A percentile compares a stretch with the other conserved stretches of the same genome.
Conservation (phyloP, 2,888 invertebrate species). For the Apamea epomidion region DNA sequence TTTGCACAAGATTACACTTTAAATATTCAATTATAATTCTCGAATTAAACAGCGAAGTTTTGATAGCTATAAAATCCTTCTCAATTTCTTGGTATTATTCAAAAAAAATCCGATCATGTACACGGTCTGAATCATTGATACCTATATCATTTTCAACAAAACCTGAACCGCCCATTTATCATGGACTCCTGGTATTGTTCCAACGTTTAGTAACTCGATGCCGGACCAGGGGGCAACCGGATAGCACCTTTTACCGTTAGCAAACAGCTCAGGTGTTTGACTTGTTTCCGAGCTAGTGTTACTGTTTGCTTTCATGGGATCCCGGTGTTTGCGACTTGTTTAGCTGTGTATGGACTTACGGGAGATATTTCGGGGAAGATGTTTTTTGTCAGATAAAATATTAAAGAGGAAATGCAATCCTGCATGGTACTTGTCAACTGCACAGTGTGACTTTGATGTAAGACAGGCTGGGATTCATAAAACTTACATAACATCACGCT, state of each 20-base stretch:
- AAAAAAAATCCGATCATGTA: neutral
- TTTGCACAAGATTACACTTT: neutral
- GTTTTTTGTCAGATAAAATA: constrained; percentile 15
- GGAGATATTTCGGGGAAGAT: constrained; percentile 22
- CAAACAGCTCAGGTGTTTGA: constrained; percentile 78
- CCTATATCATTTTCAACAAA: constrained; percentile 13
- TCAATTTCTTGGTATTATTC: neutral
- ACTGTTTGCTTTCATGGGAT: constrained; percentile 59
- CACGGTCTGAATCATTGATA: neutral
- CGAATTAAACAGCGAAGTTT: neutral
- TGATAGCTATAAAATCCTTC: neutral
- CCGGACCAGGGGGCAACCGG: constrained; percentile 65
- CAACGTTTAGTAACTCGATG: constrained; percentile 66
- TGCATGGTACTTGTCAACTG: neutral
- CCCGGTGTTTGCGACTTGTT: constrained; percentile 60
- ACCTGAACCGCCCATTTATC: constrained; percentile 18
- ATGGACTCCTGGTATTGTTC: constrained; percentile 59
- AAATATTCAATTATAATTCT: neutral
- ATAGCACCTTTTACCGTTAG: constrained; percentile 76
- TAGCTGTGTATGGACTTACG: constrained; percentile 40
- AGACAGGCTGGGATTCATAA: neutral
- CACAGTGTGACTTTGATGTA: neutral
- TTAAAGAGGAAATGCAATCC: neutral
- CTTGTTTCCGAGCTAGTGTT: constrained; percentile 62
- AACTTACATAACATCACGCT: neutral